Percentiles rank a stretch among this genome's conserved stretches.
Evolutionary conservation across 1,140 invertebrate species (phyloP).

Genomic region (Lutraria rhynchaena): DNA sequence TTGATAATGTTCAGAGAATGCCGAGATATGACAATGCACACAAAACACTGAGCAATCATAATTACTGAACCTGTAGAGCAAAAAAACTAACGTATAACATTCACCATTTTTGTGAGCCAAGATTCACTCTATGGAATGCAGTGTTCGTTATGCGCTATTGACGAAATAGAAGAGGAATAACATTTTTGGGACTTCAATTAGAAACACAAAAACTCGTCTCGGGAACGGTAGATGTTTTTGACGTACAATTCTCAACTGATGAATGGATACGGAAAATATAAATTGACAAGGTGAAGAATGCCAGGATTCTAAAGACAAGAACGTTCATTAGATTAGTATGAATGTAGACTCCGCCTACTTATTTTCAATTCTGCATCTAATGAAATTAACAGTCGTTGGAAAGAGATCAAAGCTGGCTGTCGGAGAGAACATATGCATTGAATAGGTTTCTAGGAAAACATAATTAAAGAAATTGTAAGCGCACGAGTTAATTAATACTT

Average conservation of each 20-base stretch:
- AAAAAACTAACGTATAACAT: not conserved
- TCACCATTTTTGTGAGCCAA: not conserved
- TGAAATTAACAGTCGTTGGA: no score
- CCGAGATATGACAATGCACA: not conserved
- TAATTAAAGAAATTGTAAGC: no score
- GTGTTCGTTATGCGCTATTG: conserved; percentile 24
- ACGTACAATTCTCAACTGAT: conserved; percentile 32
- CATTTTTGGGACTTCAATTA: conserved; percentile 29
- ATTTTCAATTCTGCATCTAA: no score
- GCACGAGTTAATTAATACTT: no score
- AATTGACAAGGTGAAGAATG: not conserved
- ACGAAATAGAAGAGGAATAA: conserved; percentile 10
- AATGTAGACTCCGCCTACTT: no score
- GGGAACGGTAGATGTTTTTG: not conserved
- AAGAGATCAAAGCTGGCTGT: no score
- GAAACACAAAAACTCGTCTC: conserved; percentile 1
- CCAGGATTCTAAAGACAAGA: no score
- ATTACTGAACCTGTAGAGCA: not conserved
- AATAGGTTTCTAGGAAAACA: no score
- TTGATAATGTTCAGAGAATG: not conserved
- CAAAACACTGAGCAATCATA: not conserved
- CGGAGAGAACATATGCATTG: no score
- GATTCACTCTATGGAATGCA: not conserved
- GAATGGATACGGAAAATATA: conserved; percentile 3
- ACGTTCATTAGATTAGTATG: no score